A percentile compares a stretch with the other conserved stretches of the same genome.
Evolutionary conservation across 2,888 invertebrate species (phyloP).

Genomic region (Plagodis dolabraria): DNA sequence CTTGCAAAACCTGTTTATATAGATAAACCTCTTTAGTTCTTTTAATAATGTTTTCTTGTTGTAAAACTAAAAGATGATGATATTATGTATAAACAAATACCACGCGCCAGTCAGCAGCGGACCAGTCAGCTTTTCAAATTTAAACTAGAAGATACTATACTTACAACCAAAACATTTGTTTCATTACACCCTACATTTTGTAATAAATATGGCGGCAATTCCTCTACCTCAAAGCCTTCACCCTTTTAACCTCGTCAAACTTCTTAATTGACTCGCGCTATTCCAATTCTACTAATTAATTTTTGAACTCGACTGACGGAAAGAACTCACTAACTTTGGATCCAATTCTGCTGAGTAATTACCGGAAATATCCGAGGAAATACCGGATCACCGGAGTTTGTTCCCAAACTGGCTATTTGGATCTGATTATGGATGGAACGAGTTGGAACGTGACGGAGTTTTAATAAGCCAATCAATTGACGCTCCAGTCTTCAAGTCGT

Average conservation of each 20-base stretch:
- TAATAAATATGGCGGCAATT: background rate
- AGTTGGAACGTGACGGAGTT: conserved; percentile 20
- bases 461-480: conserved; percentile 25
- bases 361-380: conserved; percentile 42
- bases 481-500: conserved; percentile 4
- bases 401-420: conserved; percentile 32
- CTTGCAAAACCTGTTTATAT: no score
- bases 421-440: conserved; percentile 29
- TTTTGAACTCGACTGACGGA: conserved; percentile 58
- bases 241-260: conserved; percentile 26
- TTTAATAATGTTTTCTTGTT: no score
- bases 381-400: conserved; percentile 56
- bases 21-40: no score
- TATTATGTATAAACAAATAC: no score
- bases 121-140: no score
- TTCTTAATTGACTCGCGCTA: conserved; percentile 53
- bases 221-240: conserved; percentile 1
- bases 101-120: no score
- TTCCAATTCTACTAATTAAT: conserved; percentile 64
- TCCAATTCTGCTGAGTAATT: conserved; percentile 50
- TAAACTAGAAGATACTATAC: no score
- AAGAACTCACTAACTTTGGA: conserved; percentile 28
- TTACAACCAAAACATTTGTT: no score
- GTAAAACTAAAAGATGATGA: no score
- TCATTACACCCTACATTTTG: no score